Evolutionary conservation across 35 echinoderm and acorn worm species (phyloP), one percentile per base, ranked within the genome.

Genomic region (Amphiura filiformis): DNA sequence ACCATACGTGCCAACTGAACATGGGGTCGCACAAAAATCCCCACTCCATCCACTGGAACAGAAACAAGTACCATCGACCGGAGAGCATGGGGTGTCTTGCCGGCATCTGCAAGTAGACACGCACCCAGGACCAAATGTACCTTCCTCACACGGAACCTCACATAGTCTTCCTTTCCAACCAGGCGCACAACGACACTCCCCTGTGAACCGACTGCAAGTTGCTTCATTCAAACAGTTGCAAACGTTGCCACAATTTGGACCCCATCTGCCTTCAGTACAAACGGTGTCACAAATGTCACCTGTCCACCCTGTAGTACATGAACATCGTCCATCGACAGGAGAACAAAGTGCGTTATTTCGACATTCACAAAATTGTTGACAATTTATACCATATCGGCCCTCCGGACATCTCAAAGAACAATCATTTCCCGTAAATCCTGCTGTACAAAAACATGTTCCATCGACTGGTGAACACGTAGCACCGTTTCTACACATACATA

Each of bases 391-490:
- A 83, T 87, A 99, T 0, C 56, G 61, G 44, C 90, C 96, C 3
- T 56, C 30, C 1, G 49, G 57, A 90, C 96, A 99, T 36, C 57
- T 30, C 5, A 35, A 33, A 22, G 81, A 31, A 44, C 96, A 99
- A 13, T 85, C 39, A 17, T 57, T 38, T 28, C 93, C 96, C 22
- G 79, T 94, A 36, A 80, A 99, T 1, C 96, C 96, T 14, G 87
- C 35, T 26, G 85, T 90, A 52, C 96, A 99, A 1, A 65, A 38
- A 41, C 96, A 99, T 20, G 86, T 90, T 1, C 96, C 96, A 36
- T 88, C 92, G 13, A 93, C 83, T 64, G 88, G 90, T 39, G 94
- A 89, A 81, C 96, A 99, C 12, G 90, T 79, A 13, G 91, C 87
- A 23, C 84, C 88, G 44, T 84, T 90, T 35, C 41, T 35, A 82